Conservation (phyloP, 2,797 vertebrate species). For the Microtus californicus region DNA sequence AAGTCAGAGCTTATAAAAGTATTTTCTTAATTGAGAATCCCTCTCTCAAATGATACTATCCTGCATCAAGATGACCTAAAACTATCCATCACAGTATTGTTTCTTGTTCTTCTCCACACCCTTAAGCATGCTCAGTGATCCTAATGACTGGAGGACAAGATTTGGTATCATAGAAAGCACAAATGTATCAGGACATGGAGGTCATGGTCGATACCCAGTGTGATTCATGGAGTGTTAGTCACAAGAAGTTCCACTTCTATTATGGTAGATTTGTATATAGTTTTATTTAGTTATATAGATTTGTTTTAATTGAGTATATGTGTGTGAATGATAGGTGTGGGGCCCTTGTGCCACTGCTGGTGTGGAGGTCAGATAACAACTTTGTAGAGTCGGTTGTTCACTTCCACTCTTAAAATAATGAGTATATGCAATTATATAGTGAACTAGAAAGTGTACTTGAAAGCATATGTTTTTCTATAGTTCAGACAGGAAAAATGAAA, state of each 20-base stretch:
- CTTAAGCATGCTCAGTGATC: neutral
- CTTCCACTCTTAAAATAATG: conserved; percentile 21
- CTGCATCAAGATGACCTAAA: neutral
- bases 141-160: neutral
- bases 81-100: neutral
- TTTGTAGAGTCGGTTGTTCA: neutral
- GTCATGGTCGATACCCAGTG: neutral
- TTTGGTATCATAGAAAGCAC: neutral
- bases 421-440: neutral
- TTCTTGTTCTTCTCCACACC: neutral
- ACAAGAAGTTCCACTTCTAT: neutral
- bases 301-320: neutral
- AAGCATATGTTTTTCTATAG: conserved; percentile 17
- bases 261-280: neutral
- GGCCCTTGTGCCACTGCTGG: neutral
- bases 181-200: neutral
- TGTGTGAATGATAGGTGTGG: neutral
- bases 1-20: neutral
- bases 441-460: conserved; percentile 49
- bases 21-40: neutral
- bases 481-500: neutral
- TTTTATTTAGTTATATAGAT: neutral
- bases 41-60: neutral
- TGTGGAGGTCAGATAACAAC: neutral
- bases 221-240: neutral